Evolutionary conservation across 1,140 invertebrate genomes (phyloP).

Genomic region (Lineus longissimus): DNA sequence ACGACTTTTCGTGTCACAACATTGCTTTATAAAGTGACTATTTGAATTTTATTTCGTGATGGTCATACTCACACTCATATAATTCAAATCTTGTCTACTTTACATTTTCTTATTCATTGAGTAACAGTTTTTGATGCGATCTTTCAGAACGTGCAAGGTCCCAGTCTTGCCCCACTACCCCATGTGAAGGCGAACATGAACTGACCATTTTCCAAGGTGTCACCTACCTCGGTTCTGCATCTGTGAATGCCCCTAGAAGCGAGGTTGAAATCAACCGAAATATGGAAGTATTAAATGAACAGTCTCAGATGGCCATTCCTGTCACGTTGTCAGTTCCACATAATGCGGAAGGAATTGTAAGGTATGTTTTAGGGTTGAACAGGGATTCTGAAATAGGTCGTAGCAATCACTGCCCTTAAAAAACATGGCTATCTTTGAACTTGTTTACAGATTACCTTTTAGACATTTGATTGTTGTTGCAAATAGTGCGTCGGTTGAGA

Average conservation of each 20-base stretch:
- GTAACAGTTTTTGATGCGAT: too few species aligned
- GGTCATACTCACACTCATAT: too few species aligned
- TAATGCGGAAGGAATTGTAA: conserved; percentile 69
- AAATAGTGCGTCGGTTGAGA: too few species aligned
- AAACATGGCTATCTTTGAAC: neutral
- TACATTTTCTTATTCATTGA: too few species aligned
- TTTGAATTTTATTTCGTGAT: too few species aligned
- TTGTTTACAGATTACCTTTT: neutral
- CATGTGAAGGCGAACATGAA: conserved; percentile 31
- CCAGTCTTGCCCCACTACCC: conserved; percentile 31
- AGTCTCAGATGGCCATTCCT: conserved; percentile 66
- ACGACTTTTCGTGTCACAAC: too few species aligned
- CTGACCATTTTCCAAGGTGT: conserved; percentile 79
- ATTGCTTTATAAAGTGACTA: too few species aligned
- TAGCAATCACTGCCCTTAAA: neutral
- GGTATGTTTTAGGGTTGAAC: conserved; percentile 54
- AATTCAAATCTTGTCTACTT: too few species aligned
- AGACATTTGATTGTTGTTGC: neutral
- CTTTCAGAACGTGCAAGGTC: conserved; percentile 32
- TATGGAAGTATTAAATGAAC: conserved; percentile 82
- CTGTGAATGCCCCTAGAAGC: conserved; percentile 87
- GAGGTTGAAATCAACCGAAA: conserved; percentile 93
- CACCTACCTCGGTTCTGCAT: conserved; percentile 87
- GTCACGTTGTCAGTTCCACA: conserved; percentile 86
- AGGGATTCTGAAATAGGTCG: too few species aligned